Evolutionary conservation across 1,140 invertebrate species (phyloP).

Genomic region (Hypothenemus hampei): DNA sequence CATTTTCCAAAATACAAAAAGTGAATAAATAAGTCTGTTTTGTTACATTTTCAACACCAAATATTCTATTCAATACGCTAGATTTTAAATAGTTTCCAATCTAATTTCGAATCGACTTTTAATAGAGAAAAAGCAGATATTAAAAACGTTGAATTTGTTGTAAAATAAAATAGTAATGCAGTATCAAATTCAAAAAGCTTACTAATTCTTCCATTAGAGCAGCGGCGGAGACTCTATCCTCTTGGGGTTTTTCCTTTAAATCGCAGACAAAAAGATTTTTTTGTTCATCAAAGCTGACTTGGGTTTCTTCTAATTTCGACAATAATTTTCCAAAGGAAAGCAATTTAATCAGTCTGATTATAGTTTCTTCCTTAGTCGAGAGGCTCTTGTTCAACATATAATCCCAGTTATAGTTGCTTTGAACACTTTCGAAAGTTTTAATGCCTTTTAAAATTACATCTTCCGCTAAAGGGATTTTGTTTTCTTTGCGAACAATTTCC

Average conservation of each 20-base stretch:
- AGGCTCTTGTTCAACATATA: slow-evolving; percentile 54
- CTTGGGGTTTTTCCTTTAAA: slow-evolving; percentile 19
- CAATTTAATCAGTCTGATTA: slow-evolving; percentile 63
- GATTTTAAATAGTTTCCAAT: too few relatives aligned
- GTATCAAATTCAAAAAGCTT: slow-evolving; percentile 7
- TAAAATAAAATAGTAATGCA: neutral
- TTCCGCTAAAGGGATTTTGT: slow-evolving; percentile 62
- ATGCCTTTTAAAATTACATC: slow-evolving; percentile 66
- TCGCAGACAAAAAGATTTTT: slow-evolving; percentile 46
- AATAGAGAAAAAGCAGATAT: too few relatives aligned
- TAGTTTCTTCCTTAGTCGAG: slow-evolving; percentile 58
- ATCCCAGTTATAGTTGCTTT: slow-evolving; percentile 63
- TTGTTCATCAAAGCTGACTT: slow-evolving; percentile 54
- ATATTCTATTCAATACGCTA: too few relatives aligned
- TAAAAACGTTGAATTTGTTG: too few relatives aligned
- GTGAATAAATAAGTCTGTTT: too few relatives aligned
- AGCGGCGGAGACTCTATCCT: slow-evolving; percentile 22
- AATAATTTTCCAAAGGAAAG: slow-evolving; percentile 69
- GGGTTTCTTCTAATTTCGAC: slow-evolving; percentile 55
- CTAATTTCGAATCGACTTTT: too few relatives aligned
- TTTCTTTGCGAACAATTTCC: slow-evolving; percentile 49
- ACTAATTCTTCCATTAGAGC: slow-evolving; percentile 38
- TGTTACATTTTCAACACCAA: too few relatives aligned
- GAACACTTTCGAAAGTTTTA: slow-evolving; percentile 59
- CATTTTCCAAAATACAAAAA: too few relatives aligned